Evolutionary conservation across 2,113 vertebrate species (phyloP).

Genomic region (Ancistrus triradiatus): DNA sequence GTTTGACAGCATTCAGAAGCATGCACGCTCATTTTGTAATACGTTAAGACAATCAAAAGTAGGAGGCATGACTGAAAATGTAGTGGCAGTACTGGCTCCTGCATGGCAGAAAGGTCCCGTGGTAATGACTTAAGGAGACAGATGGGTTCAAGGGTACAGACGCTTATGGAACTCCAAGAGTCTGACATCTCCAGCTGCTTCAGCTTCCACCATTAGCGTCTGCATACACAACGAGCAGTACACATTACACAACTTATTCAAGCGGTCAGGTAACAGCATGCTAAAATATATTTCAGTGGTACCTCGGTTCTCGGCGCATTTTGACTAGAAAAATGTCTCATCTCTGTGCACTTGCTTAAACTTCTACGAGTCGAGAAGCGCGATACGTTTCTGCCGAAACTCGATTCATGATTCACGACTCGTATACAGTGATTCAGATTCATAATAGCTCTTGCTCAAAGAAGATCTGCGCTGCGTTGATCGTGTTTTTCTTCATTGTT

Average conservation of each 20-base stretch:
- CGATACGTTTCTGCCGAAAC: no score
- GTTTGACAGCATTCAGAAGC: neutral
- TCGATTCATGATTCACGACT: no score
- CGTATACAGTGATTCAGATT: no score
- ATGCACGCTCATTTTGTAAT: neutral
- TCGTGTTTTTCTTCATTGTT: no score
- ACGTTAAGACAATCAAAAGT: neutral
- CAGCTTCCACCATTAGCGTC: constrained; percentile 81
- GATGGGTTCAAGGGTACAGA: constrained; percentile 62
- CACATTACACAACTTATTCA: neutral
- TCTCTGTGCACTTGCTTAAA: no score
- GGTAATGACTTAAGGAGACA: neutral
- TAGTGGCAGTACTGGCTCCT: neutral
- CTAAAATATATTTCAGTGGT: no score
- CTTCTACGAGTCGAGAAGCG: no score
- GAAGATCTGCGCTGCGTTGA: no score
- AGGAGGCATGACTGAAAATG: neutral
- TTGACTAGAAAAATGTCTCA: no score
- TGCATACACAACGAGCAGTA: constrained; percentile 48
- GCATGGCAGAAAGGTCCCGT: constrained; percentile 4
- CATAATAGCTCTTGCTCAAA: no score
- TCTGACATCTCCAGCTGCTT: constrained; percentile 73
- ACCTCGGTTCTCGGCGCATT: no score
- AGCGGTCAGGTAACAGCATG: no score
- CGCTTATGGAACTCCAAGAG: constrained; percentile 75